A percentile compares a stretch with the other conserved stretches of the same genome.
These are phyloP conservation scores for Cephalopholis sonnerati DNA, from an alignment of 2,113 vertebrate genomes.

Conservation along the genomic window DNA sequence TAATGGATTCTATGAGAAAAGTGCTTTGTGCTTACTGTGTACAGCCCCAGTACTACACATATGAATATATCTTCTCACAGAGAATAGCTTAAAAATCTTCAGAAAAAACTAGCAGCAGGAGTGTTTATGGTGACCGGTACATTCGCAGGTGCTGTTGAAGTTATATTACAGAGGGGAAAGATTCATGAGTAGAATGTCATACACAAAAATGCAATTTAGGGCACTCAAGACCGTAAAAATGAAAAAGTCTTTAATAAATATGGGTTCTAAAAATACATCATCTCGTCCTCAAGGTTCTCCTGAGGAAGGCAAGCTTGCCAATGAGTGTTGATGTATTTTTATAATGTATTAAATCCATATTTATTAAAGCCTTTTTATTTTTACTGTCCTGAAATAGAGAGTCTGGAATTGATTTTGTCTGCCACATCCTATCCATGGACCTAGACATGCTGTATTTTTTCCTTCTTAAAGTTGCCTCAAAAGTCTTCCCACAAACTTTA, in stretches of 20 bases:
- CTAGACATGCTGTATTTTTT: not conserved
- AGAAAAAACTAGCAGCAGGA: not conserved
- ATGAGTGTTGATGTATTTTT: constrained; percentile 35
- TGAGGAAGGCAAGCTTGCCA: not conserved
- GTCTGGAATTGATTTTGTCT: constrained; percentile 43
- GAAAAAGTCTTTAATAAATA: not conserved
- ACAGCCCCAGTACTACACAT: no score
- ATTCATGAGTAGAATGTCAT: not conserved
- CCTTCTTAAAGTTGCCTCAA: not conserved
- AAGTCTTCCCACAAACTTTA: constrained; percentile 6
- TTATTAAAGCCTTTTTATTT: constrained; percentile 42
- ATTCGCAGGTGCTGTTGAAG: not conserved
- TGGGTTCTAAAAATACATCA: constrained; percentile 6
- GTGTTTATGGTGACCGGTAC: not conserved
- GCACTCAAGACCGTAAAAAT: not conserved
- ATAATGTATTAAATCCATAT: constrained; percentile 41
- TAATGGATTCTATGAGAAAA: not conserved
- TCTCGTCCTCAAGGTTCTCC: not conserved
- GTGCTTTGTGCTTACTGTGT: not conserved
- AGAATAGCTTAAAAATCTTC: not conserved
- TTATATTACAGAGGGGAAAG: not conserved
- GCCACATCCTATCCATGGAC: not conserved
- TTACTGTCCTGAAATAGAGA: constrained; percentile 1
- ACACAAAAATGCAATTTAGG: constrained; percentile 12
- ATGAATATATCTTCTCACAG: not conserved